A percentile compares a stretch with the other conserved stretches of the same genome.
Evolutionary conservation across 2,113 vertebrate genomes (phyloP).

Genomic region (Apteryx owenii): DNA sequence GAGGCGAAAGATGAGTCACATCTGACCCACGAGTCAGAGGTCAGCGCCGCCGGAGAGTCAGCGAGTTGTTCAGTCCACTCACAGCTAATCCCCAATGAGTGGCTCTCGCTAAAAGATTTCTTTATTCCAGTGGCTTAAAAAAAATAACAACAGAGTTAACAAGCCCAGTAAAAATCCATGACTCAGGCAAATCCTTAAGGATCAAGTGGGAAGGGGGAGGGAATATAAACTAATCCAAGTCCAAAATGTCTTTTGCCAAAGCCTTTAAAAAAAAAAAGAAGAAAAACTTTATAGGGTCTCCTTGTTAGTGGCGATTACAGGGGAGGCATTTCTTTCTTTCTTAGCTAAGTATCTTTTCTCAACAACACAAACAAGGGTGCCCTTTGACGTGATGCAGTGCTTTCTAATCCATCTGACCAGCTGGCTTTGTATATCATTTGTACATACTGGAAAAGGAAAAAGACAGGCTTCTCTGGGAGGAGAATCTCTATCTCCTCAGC

Average conservation of each 20-base stretch:
- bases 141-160: slow-evolving; percentile 66
- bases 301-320: slow-evolving; percentile 63
- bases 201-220: slow-evolving; percentile 54
- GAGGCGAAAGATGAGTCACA: slow-evolving; percentile 61
- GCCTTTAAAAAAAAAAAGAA: slow-evolving; percentile 60
- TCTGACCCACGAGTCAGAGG: slow-evolving; percentile 57
- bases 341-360: slow-evolving; percentile 31
- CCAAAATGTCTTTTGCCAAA: slow-evolving; percentile 62
- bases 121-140: slow-evolving; percentile 63
- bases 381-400: slow-evolving; percentile 11
- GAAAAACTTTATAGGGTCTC: slow-evolving; percentile 52
- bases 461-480: background rate
- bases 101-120: slow-evolving; percentile 64
- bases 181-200: slow-evolving; percentile 73
- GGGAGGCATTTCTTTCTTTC: slow-evolving; percentile 49
- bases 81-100: slow-evolving; percentile 71
- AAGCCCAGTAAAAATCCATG: slow-evolving; percentile 73
- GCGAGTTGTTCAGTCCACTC: slow-evolving; percentile 48
- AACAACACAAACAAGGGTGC: slow-evolving; percentile 61
- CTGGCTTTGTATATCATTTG: slow-evolving; percentile 42
- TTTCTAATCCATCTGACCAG: slow-evolving; percentile 58
- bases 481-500: background rate
- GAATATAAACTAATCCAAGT: slow-evolving; percentile 46
- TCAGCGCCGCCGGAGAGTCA: slow-evolving; percentile 58
- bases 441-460: background rate